Evolutionary conservation across 2,113 vertebrate genomes (phyloP).

Genomic region (Tylochromis polylepis): DNA sequence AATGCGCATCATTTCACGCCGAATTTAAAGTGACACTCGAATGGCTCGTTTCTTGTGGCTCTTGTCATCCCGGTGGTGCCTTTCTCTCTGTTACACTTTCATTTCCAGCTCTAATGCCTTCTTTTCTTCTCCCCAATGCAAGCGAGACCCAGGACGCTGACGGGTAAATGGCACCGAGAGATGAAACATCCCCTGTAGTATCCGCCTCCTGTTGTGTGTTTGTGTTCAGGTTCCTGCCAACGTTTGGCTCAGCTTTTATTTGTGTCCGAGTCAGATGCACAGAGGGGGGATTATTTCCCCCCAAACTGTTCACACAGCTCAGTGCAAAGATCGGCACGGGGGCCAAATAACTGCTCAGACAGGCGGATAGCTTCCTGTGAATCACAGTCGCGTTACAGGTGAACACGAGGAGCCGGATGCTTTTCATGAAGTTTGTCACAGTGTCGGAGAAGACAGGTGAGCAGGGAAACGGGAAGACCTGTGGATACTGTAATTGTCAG

Average conservation of each 20-base stretch:
- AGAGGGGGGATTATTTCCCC: neutral
- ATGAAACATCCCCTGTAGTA: neutral
- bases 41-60: neutral
- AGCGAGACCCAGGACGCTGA: conserved; percentile 82
- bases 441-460: neutral
- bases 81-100: neutral
- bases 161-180: conserved; percentile 75
- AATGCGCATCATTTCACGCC: neutral
- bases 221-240: neutral
- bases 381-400: neutral
- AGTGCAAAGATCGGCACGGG: neutral
- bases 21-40: neutral
- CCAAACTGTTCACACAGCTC: neutral
- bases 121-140: conserved; percentile 54
- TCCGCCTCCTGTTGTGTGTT: neutral
- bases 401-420: neutral
- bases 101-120: neutral
- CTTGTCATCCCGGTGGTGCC: neutral
- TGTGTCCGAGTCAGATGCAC: neutral
- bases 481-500: conserved; percentile 7
- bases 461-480: neutral
- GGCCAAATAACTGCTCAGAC: neutral
- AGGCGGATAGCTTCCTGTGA: neutral
- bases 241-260: neutral
- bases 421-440: neutral